Conservation (phyloP, 2,113 vertebrate genomes). For the Psittacula cyanocephala region DNA sequence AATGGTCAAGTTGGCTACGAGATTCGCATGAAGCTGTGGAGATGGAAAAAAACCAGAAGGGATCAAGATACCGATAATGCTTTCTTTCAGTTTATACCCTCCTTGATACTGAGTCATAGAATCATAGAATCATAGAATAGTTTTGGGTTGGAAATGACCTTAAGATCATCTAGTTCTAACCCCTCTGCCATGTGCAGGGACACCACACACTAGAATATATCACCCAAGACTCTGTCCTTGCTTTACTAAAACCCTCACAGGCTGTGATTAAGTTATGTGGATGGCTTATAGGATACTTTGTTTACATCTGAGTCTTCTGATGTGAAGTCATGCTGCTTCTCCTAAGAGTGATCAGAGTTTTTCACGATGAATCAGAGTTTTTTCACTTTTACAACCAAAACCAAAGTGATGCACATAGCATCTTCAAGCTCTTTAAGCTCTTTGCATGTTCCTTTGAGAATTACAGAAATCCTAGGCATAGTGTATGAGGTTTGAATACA, state of each 20-base stretch:
- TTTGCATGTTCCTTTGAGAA: background rate
- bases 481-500: background rate
- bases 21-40: background rate
- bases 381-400: background rate
- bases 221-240: background rate
- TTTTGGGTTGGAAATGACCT: background rate
- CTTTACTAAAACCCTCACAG: background rate
- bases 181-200: background rate
- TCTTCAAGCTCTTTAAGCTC: background rate
- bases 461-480: background rate
- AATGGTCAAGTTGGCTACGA: background rate
- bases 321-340: background rate
- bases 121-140: background rate
- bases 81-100: background rate
- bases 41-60: background rate
- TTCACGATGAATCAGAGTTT: fast-evolving
- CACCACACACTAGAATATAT: background rate
- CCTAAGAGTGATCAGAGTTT: background rate
- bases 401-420: background rate
- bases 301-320: background rate
- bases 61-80: fast-evolving
- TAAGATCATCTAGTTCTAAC: background rate
- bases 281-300: background rate
- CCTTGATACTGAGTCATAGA: background rate
- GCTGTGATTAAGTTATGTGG: no score